Base-by-base conservation (phyloP, 1,140 invertebrate genomes). In the Sesamia nonagrioides region DNA sequence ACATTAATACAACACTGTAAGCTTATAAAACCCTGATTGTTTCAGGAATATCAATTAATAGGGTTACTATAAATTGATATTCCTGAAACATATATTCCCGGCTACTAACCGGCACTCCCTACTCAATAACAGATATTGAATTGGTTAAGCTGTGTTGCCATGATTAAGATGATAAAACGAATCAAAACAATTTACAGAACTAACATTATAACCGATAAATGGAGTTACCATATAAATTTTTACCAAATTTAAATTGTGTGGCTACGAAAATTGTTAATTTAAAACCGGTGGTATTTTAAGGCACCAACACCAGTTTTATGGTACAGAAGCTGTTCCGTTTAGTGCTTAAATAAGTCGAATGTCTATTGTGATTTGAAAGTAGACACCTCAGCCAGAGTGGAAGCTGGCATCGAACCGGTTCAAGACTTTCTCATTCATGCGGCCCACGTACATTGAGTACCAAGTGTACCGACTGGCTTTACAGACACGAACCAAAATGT, bases 301-400 rank as follows among this genome's bases (percentile, higher is more conserved):
- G 8, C 45, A 60, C 15, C 27, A 42, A 21, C 18, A 33, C 18
- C 35, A 33, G 37, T 69, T 74, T 78, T 83, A 79, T 80, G 69
- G 77, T 68, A 85, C 88, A 84, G 85, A 86, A 88, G 87, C 87
- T 63, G 84, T 86, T 88, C 77, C 80, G 85, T 88, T 89, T 81
- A 86, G 84, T 84, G 75, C 69, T 76, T 56, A 86, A 83, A 90
- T 89, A 90, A 90, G 84, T 84, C 85, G 84, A 84, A 86, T 80
- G 84, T 88, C 88, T 88, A 93, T 94, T 94, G 93, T 94, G 88
- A 92, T 89, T 92, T 92, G 93, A 94, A 94, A 94, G 93, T 94
- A 91, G 91, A 91, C 91, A 85, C 85, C 83, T 80, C 83, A 84
- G 45, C 42, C 42, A 13, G 6, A 40, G 88, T 88, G 85, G 91